Evolutionary conservation across 2,113 vertebrate species (phyloP), one percentile per base, ranked within the genome.

Genomic region (Cebus imitator): DNA sequence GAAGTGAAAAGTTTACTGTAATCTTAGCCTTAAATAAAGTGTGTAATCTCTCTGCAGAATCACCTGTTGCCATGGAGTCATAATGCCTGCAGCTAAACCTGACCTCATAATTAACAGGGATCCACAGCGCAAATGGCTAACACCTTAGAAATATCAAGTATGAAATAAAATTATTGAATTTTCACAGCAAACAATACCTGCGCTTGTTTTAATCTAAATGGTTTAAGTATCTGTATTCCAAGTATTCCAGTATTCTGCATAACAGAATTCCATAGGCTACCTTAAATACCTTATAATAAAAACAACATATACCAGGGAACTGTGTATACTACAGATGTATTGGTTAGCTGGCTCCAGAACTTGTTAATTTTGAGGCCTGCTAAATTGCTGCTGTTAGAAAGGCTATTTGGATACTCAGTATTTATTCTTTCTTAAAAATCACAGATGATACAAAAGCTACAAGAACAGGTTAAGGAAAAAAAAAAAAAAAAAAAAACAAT

Each of bases 1-100:
- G 61, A 94, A 73, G 4, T 35, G 50, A 78, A 96, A 84, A 35
- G 40, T 50, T 90, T 94, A 91, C 48, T 72, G 10, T 76, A 87
- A 90, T 27, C 30, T 92, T 87, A 87, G 75, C 79, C 37, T 78
- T 37, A 83, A 86, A 57, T 25, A 25, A 93, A 91, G 25, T 80
- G 45, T 72, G 55, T 75, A 73, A 83, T 64, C 50, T 92, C 95
- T 92, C 57, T 92, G 14, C 32, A 95, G 81, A 97, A 73, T 80
- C 45, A 75, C 52, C 61, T 78, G 95, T 90, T 97, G 87, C 90
- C 82, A 85, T 35, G 87, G 81, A 85, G 75, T 90, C 90, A 78
- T 66, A 89, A 87, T 27, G 37, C 92, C 48, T 50, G n/a, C 30
- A 82, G 68, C 57, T 93, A 85, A 75, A 52, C 48, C 83, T 76